phyloP scores from a whole-genome alignment of 2,797 vertebrate genomes.

The Botia kubotai region DNA sequence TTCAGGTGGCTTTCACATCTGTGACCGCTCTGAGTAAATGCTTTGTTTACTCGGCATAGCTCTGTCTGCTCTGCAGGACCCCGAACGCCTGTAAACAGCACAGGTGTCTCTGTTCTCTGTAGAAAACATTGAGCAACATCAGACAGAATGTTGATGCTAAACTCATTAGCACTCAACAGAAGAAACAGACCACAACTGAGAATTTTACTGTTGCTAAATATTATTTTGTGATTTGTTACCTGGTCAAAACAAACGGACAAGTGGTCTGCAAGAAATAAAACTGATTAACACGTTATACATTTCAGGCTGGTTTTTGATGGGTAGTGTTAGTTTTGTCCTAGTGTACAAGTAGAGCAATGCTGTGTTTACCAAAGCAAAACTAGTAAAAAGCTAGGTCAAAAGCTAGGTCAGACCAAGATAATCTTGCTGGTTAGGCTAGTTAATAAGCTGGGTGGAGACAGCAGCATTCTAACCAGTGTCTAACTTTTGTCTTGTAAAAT shows the following conservation, averaged over 20 bases:
- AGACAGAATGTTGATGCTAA: slow-evolving; percentile 57
- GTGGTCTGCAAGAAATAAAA: not conserved
- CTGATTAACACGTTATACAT: not conserved
- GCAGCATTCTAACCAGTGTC: not conserved
- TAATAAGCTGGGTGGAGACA: not conserved
- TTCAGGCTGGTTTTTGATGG: not conserved
- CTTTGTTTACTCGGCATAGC: slow-evolving; percentile 48
- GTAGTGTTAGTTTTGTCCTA: no score
- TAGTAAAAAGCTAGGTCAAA: no score
- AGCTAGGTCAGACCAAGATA: not conserved
- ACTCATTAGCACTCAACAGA: slow-evolving; percentile 65
- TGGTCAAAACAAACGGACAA: not conserved
- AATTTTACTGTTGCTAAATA: slow-evolving; percentile 58
- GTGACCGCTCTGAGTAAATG: slow-evolving; percentile 35
- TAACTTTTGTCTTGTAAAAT: no score
- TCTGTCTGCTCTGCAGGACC: slow-evolving; percentile 33
- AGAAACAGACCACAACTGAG: slow-evolving; percentile 68
- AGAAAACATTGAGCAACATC: slow-evolving; percentile 26
- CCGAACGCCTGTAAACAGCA: slow-evolving; percentile 45
- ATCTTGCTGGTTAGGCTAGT: not conserved
- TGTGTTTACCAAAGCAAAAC: not conserved
- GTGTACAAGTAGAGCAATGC: not conserved
- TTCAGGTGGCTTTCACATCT: slow-evolving; percentile 43
- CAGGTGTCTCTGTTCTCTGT: slow-evolving; percentile 54
- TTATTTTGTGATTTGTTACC: not conserved